These are phyloP conservation scores for Bombus pyrosoma DNA, from an alignment of 1,140 invertebrate species.

Conservation along the genomic window DNA sequence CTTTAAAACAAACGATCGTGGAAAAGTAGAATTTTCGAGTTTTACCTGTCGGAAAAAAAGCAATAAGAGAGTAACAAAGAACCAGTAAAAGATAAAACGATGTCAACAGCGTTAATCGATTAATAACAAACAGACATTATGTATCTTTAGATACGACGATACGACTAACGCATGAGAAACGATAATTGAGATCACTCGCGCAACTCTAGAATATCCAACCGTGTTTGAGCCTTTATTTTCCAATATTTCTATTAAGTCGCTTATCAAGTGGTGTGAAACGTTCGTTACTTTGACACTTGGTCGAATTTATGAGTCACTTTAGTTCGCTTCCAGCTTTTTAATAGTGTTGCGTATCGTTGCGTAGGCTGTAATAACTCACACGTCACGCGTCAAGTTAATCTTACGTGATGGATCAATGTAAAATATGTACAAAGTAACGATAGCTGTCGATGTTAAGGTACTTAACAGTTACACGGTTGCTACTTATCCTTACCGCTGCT, in stretches of 20 bases:
- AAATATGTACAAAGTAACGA: conserved; percentile 14
- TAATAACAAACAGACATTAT: too few species aligned
- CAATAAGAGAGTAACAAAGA: too few species aligned
- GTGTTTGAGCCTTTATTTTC: neutral
- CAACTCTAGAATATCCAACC: too few species aligned
- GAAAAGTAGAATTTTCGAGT: too few species aligned
- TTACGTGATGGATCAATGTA: neutral
- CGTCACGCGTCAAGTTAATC: conserved; percentile 11
- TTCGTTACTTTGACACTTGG: neutral
- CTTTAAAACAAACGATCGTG: too few species aligned
- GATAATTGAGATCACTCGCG: neutral
- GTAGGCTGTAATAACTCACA: neutral
- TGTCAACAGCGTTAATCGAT: too few species aligned
- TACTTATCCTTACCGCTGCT: neutral
- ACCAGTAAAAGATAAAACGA: too few species aligned
- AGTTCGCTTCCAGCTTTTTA: neutral
- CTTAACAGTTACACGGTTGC: neutral
- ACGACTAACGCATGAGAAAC: neutral
- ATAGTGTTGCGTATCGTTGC: neutral
- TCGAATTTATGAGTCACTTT: neutral
- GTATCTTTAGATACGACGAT: neutral
- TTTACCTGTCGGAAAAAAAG: too few species aligned
- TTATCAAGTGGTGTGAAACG: neutral
- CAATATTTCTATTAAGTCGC: neutral
- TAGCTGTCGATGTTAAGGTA: conserved; percentile 10